These are phyloP conservation scores for Tipula unca DNA, from an alignment of 2,888 invertebrate genomes.

Conservation along the genomic window DNA sequence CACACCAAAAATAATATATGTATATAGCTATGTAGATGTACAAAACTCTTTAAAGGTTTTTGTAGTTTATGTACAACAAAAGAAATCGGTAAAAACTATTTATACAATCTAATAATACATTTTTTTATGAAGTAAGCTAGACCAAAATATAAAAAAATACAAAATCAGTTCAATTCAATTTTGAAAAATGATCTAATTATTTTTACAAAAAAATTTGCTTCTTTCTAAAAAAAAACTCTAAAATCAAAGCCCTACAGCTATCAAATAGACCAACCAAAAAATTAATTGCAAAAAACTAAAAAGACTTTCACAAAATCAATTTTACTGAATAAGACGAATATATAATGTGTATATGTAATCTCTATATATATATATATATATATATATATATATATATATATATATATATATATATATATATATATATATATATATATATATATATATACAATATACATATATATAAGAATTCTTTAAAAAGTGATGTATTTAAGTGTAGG, in stretches of 20 bases:
- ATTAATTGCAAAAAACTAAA: not conserved
- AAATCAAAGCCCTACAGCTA: not conserved
- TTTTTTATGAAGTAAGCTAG: not conserved
- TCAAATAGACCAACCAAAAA: not conserved
- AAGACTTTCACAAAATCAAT: slow-evolving; percentile 8
- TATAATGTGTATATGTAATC: not conserved
- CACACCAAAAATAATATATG: not conserved
- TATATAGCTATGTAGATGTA: no score
- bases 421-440: not conserved
- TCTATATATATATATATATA: not conserved
- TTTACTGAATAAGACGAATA: not conserved
- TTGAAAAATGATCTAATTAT: slow-evolving; percentile 14
- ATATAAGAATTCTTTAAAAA: not conserved
- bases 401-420: not conserved
- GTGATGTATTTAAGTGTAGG: not conserved
- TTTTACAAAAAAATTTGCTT: not conserved
- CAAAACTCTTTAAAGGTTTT: not conserved
- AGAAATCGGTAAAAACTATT: not conserved
- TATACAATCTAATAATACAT: not conserved
- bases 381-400: not conserved
- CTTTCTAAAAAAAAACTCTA: not conserved
- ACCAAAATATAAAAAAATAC: not conserved
- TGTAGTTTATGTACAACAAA: not conserved
- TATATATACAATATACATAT: not conserved
- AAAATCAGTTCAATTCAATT: slow-evolving; percentile 14